Evolutionary conservation across 2,113 vertebrate species (phyloP).

Genomic region (Natator depressus): DNA sequence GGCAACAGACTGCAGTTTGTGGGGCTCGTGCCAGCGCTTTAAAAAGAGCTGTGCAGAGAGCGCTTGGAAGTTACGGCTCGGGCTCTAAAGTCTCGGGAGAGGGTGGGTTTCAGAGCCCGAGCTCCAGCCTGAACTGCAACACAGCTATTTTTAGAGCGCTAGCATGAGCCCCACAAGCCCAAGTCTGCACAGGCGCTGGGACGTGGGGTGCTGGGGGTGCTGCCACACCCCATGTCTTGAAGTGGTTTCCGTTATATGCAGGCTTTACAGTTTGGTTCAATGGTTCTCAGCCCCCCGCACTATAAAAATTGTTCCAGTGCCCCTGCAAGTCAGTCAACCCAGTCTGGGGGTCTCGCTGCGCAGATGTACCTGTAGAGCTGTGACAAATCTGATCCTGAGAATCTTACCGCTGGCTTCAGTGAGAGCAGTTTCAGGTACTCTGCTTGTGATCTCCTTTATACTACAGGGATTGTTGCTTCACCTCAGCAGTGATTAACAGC

Average conservation of each 20-base stretch:
- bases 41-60: not conserved
- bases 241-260: no score
- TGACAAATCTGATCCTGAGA: not conserved
- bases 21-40: no score
- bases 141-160: not conserved
- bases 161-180: not conserved
- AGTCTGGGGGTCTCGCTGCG: not conserved
- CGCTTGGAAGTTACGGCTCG: not conserved
- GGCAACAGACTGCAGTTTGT: not conserved
- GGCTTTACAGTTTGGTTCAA: no score
- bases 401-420: not conserved
- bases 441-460: slow-evolving; percentile 25
- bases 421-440: not conserved
- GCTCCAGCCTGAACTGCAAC: no score
- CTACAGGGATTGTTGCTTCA: slow-evolving; percentile 44
- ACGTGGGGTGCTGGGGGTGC: no score
- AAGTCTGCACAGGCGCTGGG: not conserved
- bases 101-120: not conserved
- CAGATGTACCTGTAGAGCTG: not conserved
- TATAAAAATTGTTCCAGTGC: no score
- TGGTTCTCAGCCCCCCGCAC: no score
- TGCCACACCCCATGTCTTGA: no score
- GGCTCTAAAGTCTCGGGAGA: not conserved
- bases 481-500: slow-evolving; percentile 45
- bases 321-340: not conserved